phyloP scores from a whole-genome alignment of 1,140 invertebrate genomes.

The Caenorhabditis inopinata region DNA sequence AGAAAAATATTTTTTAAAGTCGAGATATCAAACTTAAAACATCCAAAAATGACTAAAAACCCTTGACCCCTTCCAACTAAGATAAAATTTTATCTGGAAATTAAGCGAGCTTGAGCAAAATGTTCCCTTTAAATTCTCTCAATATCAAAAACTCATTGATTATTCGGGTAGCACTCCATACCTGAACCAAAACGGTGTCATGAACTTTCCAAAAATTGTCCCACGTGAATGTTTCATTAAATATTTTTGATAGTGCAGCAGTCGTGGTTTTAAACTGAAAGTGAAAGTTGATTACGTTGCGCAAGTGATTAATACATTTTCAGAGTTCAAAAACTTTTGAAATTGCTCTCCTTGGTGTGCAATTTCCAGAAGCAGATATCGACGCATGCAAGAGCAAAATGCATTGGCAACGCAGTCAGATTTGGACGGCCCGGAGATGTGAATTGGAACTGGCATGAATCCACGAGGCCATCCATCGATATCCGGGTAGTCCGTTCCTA shows the following conservation, averaged over 20 bases:
- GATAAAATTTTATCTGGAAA: too few relatives aligned
- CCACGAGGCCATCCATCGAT: conserved; percentile 36
- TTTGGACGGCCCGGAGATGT: conserved; percentile 14
- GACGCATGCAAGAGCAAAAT: background rate
- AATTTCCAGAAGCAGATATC: background rate
- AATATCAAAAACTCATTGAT: too few relatives aligned
- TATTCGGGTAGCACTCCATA: too few relatives aligned
- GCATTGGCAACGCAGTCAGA: conserved; percentile 34
- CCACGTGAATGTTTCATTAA: conserved; percentile 3
- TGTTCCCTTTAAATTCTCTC: too few relatives aligned
- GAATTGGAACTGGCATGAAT: conserved; percentile 41
- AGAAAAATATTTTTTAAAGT: too few relatives aligned
- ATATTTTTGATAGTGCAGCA: background rate
- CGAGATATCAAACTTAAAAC: too few relatives aligned
- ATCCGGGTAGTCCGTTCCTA: background rate
- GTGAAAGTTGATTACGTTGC: background rate
- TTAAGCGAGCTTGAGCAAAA: too few relatives aligned
- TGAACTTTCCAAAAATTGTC: conserved; percentile 1
- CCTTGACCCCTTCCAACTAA: too few relatives aligned
- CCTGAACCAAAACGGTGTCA: background rate
- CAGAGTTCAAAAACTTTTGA: background rate
- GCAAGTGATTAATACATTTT: background rate
- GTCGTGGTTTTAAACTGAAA: background rate
- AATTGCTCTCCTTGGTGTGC: background rate
- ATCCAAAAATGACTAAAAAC: too few relatives aligned